Evolutionary conservation across 2,888 invertebrate genomes (phyloP), one percentile per base, ranked within the genome.

Genomic region (Coenonympha glycerion): DNA sequence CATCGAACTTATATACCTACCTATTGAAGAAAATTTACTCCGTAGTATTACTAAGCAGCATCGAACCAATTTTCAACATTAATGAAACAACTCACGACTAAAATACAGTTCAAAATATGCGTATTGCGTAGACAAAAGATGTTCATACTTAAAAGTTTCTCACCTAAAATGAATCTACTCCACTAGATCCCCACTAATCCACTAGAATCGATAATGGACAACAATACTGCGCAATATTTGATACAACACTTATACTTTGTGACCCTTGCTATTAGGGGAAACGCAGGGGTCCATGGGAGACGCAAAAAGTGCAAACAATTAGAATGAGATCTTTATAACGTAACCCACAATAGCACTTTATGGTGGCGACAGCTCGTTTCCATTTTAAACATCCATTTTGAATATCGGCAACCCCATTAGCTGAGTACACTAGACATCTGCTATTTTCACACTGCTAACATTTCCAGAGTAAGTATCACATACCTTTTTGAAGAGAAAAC

Each of bases 301-400:
- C 67, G 76, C 66, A 65, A 85, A 86, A 85, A 83, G 86, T 79
- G 83, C 86, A 85, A 86, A 86, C 86, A 86, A 86, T 85, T 83
- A 83, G 76, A 71, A 73, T 66, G 76, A 74, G 76, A 72, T 71
- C 73, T 79, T 82, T 79, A 81, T 81, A 60, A 60, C 72, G 69
- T 63, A 39, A 59, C 63, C 63, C 71, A 82, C 79, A 83, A 84
- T 76, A 66, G 75, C 77, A 77, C 83, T 84, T 69, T 66, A 74
- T 72, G 81, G 76, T 77, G 76, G 72, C 74, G 70, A 71, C 79
- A 77, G 73, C 65, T 64, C 69, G 68, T 68, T 74, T 48, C 70
- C 68, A 74, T 79, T 76, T 54, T 68, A 73, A 76, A 73, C 68
- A 66, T 69, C 68, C 47, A 44, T 53, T 53, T 47, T 40, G 50